Evolutionary conservation across 2,797 vertebrate genomes (phyloP), one percentile per base, ranked within the genome.

Genomic region (Channallabes apus): DNA sequence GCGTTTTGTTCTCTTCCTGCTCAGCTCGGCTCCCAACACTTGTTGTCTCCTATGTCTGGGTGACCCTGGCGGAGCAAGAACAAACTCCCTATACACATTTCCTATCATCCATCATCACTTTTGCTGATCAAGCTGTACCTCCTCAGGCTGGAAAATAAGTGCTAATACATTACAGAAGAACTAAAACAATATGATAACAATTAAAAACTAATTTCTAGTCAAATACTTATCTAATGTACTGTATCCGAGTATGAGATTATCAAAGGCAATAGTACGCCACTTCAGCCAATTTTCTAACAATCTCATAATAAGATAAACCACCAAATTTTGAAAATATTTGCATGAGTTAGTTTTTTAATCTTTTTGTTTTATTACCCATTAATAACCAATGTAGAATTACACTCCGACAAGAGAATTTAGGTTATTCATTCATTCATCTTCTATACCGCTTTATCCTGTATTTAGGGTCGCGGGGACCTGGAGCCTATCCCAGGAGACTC

Each of bases 1-100:
- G 46, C 41, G 17, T 24, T 29, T 46, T 54, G 51, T 77, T 86
- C 84, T 73, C 88, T 90, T 85, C 58, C 54, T 68, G 59, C 80
- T 84, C 64, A 65, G 51, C 51, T 76, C 41, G 65, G 75, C 85
- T 78, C 62, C 69, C 3, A 72, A 27, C n/a, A 35, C 56, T 84
- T 68, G 58, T 69, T 46, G 27, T 81, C 71, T 27, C 8, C 0
- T 64, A 89, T 27, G 80, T 86, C 56, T 85, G 71, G n/a, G 62
- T 77, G 82, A 69, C 54, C 62, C 80, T 56, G 27, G 18, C 46
- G 67, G 14, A 38, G 46, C 32, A 32, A 62, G 75, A 51, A 82
- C 79, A 82, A 69, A 83, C 80, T n/a, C 64, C 69, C 58, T 4
- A 56, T 54, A 54, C 68, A 71, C 38, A 71, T 38, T 64, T 81